Conservation (phyloP, 2,797 vertebrate species). For the Parauchenoglanis punctatus region DNA sequence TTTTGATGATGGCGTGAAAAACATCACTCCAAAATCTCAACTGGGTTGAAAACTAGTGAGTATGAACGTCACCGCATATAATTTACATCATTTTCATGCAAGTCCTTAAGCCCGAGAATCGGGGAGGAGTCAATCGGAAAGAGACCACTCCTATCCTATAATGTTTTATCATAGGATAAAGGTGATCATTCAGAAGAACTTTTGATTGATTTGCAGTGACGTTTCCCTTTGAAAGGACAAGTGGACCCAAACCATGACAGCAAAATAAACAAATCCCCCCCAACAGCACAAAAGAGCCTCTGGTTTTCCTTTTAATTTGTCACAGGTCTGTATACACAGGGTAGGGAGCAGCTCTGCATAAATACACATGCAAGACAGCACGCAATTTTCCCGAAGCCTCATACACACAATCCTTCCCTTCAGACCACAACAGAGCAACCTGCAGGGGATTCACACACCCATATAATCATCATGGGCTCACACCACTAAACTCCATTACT, state of each 20-base stretch:
- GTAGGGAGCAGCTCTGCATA: background rate
- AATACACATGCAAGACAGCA: background rate
- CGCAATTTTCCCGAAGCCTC: constrained; percentile 11
- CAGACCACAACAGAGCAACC: background rate
- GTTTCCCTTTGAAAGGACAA: background rate
- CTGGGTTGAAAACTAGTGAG: background rate
- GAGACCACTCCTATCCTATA: background rate
- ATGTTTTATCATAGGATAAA: background rate
- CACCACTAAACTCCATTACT: constrained; percentile 33
- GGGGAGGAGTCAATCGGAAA: background rate
- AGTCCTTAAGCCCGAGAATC: background rate
- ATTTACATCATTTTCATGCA: background rate
- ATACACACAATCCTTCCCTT: constrained; percentile 27
- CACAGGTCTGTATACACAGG: constrained; percentile 15
- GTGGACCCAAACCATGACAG: background rate
- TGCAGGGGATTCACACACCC: constrained; percentile 9
- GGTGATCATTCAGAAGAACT: background rate
- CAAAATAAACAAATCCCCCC: background rate
- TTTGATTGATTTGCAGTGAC: background rate
- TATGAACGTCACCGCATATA: background rate
- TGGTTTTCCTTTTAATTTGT: constrained; percentile 14
- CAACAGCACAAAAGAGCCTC: background rate
- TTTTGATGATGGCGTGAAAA: background rate
- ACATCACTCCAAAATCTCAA: background rate
- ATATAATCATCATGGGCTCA: constrained; percentile 27